These are phyloP conservation scores for Bambusicola thoracicus DNA, from an alignment of 2,113 vertebrate species.

Conservation along the genomic window DNA sequence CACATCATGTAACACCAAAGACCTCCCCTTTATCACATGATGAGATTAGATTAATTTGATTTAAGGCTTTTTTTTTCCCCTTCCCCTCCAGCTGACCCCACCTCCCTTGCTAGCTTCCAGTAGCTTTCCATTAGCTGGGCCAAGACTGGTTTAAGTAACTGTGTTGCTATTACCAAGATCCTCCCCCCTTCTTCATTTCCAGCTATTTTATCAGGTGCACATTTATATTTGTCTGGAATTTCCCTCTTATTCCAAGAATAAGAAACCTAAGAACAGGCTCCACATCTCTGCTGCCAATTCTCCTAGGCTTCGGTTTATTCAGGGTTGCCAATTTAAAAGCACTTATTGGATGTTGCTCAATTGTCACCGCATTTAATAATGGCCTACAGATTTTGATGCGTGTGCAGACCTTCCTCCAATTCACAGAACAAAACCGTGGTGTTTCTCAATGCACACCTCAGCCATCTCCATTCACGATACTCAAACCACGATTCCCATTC, in stretches of 20 bases:
- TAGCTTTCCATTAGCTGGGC: not conserved
- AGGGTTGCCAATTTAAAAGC: not conserved
- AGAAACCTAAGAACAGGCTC: not conserved
- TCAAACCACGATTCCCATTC: not conserved
- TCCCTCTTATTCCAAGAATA: not conserved
- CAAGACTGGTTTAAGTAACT: not conserved
- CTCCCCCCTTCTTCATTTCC: not conserved
- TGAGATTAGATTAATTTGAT: not conserved
- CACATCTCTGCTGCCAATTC: not conserved
- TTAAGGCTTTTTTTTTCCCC: not conserved
- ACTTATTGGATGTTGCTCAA: not conserved
- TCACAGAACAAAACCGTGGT: not conserved
- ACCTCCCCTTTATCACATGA: not conserved
- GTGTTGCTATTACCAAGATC: not conserved
- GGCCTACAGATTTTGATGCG: not conserved
- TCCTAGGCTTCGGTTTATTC: not conserved
- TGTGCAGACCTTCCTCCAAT: not conserved
- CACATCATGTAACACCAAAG: not conserved
- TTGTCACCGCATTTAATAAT: not conserved
- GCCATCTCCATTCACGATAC: not conserved
- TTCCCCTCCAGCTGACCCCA: not conserved
- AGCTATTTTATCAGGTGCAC: not conserved
- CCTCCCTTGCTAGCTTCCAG: not conserved
- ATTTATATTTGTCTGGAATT: not conserved
- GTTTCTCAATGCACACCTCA: not conserved